A percentile compares a stretch with the other conserved stretches of the same genome.
phyloP scores from a whole-genome alignment of 2,888 invertebrate species.

The Adela reaumurella region DNA sequence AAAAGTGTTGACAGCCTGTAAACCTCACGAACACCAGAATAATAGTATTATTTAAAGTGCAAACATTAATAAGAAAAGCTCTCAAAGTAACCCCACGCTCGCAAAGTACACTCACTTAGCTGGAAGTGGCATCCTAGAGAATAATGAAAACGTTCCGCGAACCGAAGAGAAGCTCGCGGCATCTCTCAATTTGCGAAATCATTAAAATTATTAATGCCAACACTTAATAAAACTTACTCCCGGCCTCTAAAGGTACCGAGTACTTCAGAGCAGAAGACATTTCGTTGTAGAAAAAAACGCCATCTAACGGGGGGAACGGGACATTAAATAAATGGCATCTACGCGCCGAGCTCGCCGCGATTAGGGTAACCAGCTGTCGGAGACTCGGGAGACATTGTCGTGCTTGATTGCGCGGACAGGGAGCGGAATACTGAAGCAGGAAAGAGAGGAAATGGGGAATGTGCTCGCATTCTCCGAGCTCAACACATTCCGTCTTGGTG shows the following conservation, averaged over 20 bases:
- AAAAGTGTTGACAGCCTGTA: too few relatives aligned
- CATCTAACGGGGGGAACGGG: not conserved
- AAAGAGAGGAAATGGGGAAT: too few relatives aligned
- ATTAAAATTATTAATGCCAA: not conserved
- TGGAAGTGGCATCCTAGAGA: not conserved
- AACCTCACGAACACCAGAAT: too few relatives aligned
- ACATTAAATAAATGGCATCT: not conserved
- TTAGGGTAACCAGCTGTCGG: not conserved
- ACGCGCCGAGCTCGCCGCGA: not conserved
- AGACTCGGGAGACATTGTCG: too few relatives aligned
- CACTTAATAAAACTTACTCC: not conserved
- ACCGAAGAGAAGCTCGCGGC: not conserved
- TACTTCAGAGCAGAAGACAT: not conserved
- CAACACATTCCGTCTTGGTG: too few relatives aligned
- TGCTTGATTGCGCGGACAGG: too few relatives aligned
- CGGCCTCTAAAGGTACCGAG: not conserved
- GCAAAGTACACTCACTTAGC: too few relatives aligned
- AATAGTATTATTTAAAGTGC: too few relatives aligned
- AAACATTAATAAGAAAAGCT: too few relatives aligned
- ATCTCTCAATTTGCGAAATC: not conserved
- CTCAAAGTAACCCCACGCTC: too few relatives aligned
- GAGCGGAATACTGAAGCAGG: too few relatives aligned
- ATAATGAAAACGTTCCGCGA: not conserved
- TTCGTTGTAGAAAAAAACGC: not conserved
- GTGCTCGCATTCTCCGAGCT: too few relatives aligned